Percentiles rank a stretch among this genome's conserved stretches.
These are phyloP conservation scores for Lithophane socia DNA, from an alignment of 2,888 invertebrate species.

Conservation along the genomic window DNA sequence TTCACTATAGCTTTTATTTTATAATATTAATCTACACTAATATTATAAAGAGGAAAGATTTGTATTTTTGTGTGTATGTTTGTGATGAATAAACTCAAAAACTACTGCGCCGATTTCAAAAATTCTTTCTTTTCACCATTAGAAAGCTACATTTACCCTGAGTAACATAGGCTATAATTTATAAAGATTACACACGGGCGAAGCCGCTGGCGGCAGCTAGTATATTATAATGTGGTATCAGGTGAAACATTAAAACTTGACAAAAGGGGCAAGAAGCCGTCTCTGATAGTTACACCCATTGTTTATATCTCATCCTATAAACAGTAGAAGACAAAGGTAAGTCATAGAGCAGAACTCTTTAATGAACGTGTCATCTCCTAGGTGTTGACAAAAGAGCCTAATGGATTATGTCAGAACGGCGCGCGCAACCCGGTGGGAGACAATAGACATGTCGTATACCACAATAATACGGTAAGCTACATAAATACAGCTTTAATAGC, in stretches of 20 bases:
- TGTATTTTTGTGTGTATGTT: no score
- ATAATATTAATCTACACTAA: no score
- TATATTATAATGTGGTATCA: neutral
- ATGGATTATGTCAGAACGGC: conserved; percentile 40
- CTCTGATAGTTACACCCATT: conserved; percentile 11
- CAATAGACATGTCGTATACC: conserved; percentile 11
- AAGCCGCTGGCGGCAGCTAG: no score
- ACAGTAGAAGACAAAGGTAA: conserved; percentile 20
- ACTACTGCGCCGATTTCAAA: no score
- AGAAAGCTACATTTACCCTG: no score
- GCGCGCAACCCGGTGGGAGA: neutral
- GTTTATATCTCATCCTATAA: neutral
- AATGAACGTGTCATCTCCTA: conserved; percentile 36
- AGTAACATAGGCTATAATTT: no score
- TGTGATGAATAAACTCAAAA: no score
- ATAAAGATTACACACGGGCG: no score
- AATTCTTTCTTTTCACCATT: no score
- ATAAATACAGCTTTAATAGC: neutral
- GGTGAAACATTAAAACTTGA: neutral
- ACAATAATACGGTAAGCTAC: conserved; percentile 2
- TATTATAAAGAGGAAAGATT: no score
- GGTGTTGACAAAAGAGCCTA: conserved; percentile 33
- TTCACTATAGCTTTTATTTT: neutral
- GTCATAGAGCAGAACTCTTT: conserved; percentile 38
- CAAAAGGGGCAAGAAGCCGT: neutral